Evolutionary conservation across 1,140 invertebrate species (phyloP).

Genomic region (Trichomalopsis sarcophagae): DNA sequence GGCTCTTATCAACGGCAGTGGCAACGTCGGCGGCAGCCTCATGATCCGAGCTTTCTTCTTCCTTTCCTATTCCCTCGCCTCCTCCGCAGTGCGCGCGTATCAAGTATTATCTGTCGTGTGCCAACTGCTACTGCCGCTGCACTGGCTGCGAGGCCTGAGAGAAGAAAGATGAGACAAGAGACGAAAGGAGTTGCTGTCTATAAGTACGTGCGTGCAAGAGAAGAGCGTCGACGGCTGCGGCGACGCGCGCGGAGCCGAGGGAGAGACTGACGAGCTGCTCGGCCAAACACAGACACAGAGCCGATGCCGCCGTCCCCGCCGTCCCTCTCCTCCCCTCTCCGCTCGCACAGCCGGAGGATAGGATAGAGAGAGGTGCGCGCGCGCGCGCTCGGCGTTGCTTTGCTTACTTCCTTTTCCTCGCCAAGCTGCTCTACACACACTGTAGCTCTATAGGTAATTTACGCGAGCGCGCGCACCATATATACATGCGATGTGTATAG

Average conservation of each 20-base stretch:
- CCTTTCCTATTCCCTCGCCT: background rate
- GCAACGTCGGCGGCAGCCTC: background rate
- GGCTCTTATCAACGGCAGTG: background rate
- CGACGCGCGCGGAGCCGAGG: conserved; percentile 13
- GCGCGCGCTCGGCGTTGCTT: background rate
- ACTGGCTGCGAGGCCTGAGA: background rate
- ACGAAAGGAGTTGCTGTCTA: background rate
- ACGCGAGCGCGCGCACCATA: background rate
- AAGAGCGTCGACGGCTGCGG: background rate
- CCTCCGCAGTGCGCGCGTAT: background rate
- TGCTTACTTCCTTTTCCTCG: background rate
- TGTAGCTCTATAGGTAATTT: background rate
- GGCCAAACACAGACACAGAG: background rate
- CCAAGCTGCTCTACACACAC: background rate
- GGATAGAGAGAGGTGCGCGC: too few relatives aligned
- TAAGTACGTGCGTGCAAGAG: background rate
- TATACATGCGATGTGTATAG: background rate
- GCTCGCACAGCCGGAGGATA: background rate
- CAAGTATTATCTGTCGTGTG: background rate
- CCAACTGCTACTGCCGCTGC: background rate
- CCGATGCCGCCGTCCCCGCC: background rate
- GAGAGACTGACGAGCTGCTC: conserved; percentile 4
- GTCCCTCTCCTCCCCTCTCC: background rate
- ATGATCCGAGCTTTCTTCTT: conserved; percentile 27
- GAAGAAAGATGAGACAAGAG: background rate